Base-by-base conservation (phyloP, 2,888 invertebrate genomes). In the Stegophylla sp. region DNA sequence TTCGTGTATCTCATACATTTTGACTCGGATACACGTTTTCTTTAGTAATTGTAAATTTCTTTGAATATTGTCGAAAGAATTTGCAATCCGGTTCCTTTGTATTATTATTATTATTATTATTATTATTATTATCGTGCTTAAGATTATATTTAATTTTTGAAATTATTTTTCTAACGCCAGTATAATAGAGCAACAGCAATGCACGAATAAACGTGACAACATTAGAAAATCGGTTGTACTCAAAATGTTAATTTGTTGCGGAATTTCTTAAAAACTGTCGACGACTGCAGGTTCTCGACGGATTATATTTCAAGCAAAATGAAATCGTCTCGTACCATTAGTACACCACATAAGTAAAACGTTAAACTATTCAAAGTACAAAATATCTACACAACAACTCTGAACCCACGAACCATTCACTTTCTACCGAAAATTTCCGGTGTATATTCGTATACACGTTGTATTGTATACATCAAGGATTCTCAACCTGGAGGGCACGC, bases 321-420 rank as follows among this genome's bases (percentile, higher is more conserved):
- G 9, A 20, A 63, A 74, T 34, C 59, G 4, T 17, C 20, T 0
- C 5, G n/a, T 59, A 43, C 20, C 20, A 17, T 48, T 71, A 34
- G 56, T 7, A 9, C 41, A 43, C 23, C 20, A 53, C 56, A 20
- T 17, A 7, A 20, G 12, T 56, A 4, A 20, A 23, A 20, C 10
- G 23, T 56, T 17, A 12, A 17, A 4, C 43, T 43, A 28, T 28
- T 48, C n/a, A n/a, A n/a, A 34, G 20, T 51, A 53, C 23, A 17
- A 59, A 73, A 73, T 73, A 74, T 69, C 45, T 48, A 45, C 69
- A 23, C 48, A 41, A 12, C 45, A 23, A n/a, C n/a, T n/a, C 59
- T 69, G 45, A 79, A 61, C 69, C 69, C 48, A 28, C 77, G 79
- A 48, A 71, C 69, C 69, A 59, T 61, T 69, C 59, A 69, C 59